Base-by-base conservation (phyloP, 2,888 invertebrate species). In the Stegophylla sp. region DNA sequence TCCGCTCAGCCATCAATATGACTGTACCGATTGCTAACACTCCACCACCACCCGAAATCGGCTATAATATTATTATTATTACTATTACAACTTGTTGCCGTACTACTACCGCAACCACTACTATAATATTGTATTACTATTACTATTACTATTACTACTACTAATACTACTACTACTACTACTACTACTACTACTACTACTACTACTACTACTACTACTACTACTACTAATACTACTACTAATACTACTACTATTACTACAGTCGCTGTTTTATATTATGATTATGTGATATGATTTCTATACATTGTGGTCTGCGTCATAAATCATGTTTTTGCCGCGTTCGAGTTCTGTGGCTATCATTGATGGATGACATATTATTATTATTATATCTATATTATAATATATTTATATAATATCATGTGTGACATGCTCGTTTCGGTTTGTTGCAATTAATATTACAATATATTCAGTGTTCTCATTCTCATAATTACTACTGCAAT, bases 341-440 rank as follows among this genome's bases (percentile, higher is more conserved):
- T 34, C 34, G 23, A 56, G 20, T 7, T n/a, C 56, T 20, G 20
- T 20, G n/a, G 20, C 12, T 10, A 20, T n/a, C n/a, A n/a, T n/a
- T 20, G 56, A 56, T 20, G 56, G 20, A 9, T n/a, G 56, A 23
- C 12, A 34, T 34, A 34, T n/a, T n/a, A n/a, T n/a, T n/a, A n/a
- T n/a, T n/a, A n/a, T n/a, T n/a, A n/a, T n/a, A n/a, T n/a, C n/a
- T n/a, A n/a, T n/a, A n/a, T n/a, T n/a, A n/a, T n/a, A n/a, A n/a
- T n/a, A 34, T 34, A 34, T 34, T 34, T 34, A 34, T 34, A 7
- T 7, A 34, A n/a, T n/a, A n/a, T n/a, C 2, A 53, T 7, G 53
- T 56, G 56, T 56, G 53, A 53, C 56, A 20, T n/a, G n/a, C n/a
- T n/a, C n/a, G 51, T 51, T n/a, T 51, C 51, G n/a, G 34, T 34